A percentile compares a stretch with the other conserved stretches of the same genome.
Evolutionary conservation across 1,140 invertebrate species (phyloP).

Genomic region (Hermetia illucens): DNA sequence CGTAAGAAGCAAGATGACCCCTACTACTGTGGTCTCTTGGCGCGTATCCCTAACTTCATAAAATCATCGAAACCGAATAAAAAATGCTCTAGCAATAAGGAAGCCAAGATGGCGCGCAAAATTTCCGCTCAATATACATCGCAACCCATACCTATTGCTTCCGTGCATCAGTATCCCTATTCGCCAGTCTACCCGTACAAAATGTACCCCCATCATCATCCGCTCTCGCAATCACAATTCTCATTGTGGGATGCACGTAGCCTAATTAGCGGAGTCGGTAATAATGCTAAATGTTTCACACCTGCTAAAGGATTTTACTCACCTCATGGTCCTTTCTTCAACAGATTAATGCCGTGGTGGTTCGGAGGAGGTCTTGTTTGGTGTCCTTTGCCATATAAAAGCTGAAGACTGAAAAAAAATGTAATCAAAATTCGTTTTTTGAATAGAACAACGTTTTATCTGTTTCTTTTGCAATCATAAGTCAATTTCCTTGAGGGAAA

Average conservation of each 20-base stretch:
- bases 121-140: slow-evolving; percentile 21
- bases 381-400: slow-evolving; percentile 1
- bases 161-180: slow-evolving; percentile 15
- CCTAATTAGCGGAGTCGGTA: slow-evolving; percentile 28
- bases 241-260: slow-evolving; percentile 29
- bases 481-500: too few species aligned
- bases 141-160: slow-evolving; percentile 23
- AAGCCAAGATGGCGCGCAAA: slow-evolving; percentile 23
- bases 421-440: neutral
- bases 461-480: too few species aligned
- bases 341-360: neutral
- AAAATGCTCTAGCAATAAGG: slow-evolving; percentile 17
- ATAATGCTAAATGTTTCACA: neutral
- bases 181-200: slow-evolving; percentile 25
- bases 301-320: slow-evolving; percentile 16
- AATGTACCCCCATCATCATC: slow-evolving; percentile 22
- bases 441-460: neutral
- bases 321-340: slow-evolving; percentile 17
- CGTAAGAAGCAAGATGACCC: slow-evolving; percentile 53
- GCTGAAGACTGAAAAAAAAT: slow-evolving; percentile 3
- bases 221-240: slow-evolving; percentile 26
- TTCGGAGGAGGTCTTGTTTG: neutral
- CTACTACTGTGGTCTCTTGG: slow-evolving; percentile 67
- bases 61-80: slow-evolving; percentile 18
- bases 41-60: slow-evolving; percentile 72